phyloP scores from a whole-genome alignment of 2,888 invertebrate species.

The Hemistola chrysoprasaria region DNA sequence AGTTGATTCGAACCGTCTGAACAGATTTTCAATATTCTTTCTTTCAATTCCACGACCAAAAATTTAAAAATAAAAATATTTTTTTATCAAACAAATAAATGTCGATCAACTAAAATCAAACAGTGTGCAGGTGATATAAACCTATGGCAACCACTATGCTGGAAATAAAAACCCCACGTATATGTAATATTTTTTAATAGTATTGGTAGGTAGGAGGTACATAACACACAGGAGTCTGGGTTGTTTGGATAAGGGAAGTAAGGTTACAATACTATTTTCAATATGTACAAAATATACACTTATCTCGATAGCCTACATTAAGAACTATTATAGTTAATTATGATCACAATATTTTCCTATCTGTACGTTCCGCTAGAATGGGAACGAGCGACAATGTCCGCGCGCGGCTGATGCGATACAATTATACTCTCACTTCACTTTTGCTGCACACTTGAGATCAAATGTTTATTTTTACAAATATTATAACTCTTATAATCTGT shows the following conservation, averaged over 20 bases:
- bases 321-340: conserved; percentile 74
- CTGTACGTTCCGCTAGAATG: conserved; percentile 66
- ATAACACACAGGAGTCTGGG: conserved; percentile 83
- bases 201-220: conserved; percentile 84
- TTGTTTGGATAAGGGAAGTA: conserved; percentile 80
- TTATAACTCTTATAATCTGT: conserved; percentile 69
- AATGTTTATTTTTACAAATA: conserved; percentile 78
- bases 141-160: conserved; percentile 9
- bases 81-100: too few relatives aligned
- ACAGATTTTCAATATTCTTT: too few relatives aligned
- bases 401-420: conserved; percentile 61
- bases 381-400: conserved; percentile 50
- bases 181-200: conserved; percentile 83
- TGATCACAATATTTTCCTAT: conserved; percentile 81
- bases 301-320: conserved; percentile 73
- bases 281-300: conserved; percentile 83
- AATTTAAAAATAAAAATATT: too few relatives aligned
- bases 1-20: too few relatives aligned
- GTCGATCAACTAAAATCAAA: too few relatives aligned
- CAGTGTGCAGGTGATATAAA: too few relatives aligned
- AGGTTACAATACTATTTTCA: conserved; percentile 83
- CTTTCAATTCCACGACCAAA: too few relatives aligned
- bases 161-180: conserved; percentile 44
- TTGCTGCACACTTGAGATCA: conserved; percentile 82
- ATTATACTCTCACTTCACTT: conserved; percentile 72